Base-by-base conservation (phyloP, 2,797 vertebrate genomes). In the Clarias platycephalus region DNA sequence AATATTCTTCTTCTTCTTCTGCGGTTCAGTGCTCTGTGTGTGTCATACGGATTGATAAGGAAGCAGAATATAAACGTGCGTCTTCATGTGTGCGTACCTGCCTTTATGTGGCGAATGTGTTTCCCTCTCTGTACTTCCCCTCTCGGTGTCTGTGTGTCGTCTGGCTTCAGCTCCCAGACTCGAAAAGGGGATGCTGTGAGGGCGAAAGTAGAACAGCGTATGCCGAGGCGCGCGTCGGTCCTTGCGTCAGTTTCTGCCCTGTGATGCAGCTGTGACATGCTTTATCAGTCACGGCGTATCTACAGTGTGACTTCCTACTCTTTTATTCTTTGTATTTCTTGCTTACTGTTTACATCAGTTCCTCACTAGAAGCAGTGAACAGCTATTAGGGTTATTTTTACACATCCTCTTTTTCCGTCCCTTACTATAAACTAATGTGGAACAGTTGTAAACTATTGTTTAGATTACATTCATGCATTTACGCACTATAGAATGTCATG, bases 71-170 rank as follows among this genome's bases (percentile, higher is more conserved):
- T 40, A 78, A n/a, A 16, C 12, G 22, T 66, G 64, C 68, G 62
- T 49, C 57, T 26, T 44, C n/a, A 44, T 57, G 53, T 71, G 74
- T 31, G 67, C 37, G 62, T 31, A 62, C 10, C 44, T 49, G 83
- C 78, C n/a, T 78, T 31, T 68, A 60, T 70, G 76, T 87, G 82
- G 67, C 75, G 58, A 79, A 49, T 60, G 67, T 77, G 64, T 75
- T 80, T 78, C 80, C 76, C 62, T 79, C 53, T 83, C 67, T 83
- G 85, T 80, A 81, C 82, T 86, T 86, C 57, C 85, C 85, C 80
- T 82, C 58, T 82, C 37, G 57, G 53, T 78, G 28, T 55, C 67
- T 72, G 49, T 71, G 76, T 70, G 24, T 80, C 22, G 83, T 80
- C 34, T 63, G 62, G 74, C 31, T 68, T 44, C 57, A 60, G 20